These are phyloP conservation scores for Tiaroga cobitis DNA, from an alignment of 2,797 vertebrate species.

Conservation along the genomic window DNA sequence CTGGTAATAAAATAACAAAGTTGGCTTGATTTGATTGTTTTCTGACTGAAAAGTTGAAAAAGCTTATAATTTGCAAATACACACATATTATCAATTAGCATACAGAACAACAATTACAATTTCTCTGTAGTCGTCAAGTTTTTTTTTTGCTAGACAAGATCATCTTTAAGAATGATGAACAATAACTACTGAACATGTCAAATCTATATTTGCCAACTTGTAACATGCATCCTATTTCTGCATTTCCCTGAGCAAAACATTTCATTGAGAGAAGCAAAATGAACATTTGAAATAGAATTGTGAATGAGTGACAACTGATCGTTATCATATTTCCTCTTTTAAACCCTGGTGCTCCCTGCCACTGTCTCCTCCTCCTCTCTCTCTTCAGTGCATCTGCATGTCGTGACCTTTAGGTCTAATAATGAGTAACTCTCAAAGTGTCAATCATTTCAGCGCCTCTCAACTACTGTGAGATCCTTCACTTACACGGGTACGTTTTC, in stretches of 20 bases:
- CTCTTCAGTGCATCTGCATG: neutral
- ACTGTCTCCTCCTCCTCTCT: slow-evolving; percentile 26
- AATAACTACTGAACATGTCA: neutral
- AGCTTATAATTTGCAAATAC: neutral
- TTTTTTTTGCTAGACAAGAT: neutral
- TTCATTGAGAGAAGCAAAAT: slow-evolving; percentile 34
- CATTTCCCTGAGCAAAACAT: neutral
- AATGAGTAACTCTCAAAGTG: neutral
- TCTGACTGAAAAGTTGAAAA: neutral
- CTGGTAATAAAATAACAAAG: neutral
- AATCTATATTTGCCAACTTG: neutral
- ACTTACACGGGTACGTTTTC: neutral
- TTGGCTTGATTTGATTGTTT: neutral
- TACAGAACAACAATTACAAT: neutral
- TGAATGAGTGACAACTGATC: slow-evolving; percentile 51
- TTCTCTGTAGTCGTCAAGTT: neutral
- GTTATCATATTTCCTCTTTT: slow-evolving; percentile 48
- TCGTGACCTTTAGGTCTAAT: neutral
- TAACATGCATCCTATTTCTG: neutral
- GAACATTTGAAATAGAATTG: slow-evolving; percentile 20
- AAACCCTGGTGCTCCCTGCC: neutral
- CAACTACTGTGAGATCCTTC: neutral
- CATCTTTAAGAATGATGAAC: neutral
- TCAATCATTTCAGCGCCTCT: slow-evolving; percentile 18
- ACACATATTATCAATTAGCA: neutral